Evolutionary conservation across 2,113 vertebrate species (phyloP).

Genomic region (Axis porcinus): DNA sequence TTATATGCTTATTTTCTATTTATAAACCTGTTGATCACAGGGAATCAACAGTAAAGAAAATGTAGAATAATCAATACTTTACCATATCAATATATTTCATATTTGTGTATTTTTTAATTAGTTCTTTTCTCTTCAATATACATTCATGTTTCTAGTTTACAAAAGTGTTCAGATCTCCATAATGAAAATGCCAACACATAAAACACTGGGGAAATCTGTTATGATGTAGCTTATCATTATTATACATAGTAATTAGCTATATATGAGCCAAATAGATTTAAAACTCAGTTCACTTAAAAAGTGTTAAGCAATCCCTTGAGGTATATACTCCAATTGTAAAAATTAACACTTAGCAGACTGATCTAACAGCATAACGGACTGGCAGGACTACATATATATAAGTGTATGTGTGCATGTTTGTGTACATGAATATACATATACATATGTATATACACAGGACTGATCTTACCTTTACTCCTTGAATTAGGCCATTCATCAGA

Average conservation of each 20-base stretch:
- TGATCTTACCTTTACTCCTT: constrained; percentile 88
- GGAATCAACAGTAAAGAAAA: neutral
- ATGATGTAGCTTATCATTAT: neutral
- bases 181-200: neutral
- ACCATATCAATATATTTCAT: neutral
- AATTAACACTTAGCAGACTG: neutral
- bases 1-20: neutral
- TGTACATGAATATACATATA: neutral
- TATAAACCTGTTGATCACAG: neutral
- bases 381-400: neutral
- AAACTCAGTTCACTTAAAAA: neutral
- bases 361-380: neutral
- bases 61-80: neutral
- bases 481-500: constrained; percentile 91
- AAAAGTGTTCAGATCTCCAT: neutral
- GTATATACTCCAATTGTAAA: neutral
- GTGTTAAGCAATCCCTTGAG: neutral
- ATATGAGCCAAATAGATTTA: neutral
- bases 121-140: neutral
- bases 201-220: neutral
- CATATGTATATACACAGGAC: neutral
- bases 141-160: neutral
- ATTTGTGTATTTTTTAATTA: neutral
- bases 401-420: neutral
- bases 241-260: neutral